phyloP scores from a whole-genome alignment of 92 coral and sea anemone species.

The Epizoanthus fatuus region DNA sequence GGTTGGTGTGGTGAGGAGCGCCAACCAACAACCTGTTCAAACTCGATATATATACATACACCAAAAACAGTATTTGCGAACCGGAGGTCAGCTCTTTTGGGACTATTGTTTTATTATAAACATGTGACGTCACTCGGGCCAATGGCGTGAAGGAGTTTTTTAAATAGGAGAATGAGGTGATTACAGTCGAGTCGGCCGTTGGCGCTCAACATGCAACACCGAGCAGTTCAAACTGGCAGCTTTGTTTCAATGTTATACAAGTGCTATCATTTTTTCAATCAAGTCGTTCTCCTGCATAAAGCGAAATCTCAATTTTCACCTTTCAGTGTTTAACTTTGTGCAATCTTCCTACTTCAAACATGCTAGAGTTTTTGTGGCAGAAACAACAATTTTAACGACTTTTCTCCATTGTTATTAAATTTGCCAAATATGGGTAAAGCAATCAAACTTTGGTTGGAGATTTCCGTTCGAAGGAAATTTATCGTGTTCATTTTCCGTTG shows the following conservation, averaged over 20 bases:
- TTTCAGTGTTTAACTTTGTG: neutral
- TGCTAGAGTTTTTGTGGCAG: slow-evolving; percentile 1
- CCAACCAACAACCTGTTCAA: neutral
- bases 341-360: slow-evolving; percentile 13
- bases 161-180: slow-evolving; percentile 75
- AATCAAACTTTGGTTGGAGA: slow-evolving; percentile 83
- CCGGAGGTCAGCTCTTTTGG: slow-evolving; percentile 87
- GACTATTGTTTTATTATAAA: slow-evolving; percentile 85
- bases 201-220: slow-evolving; percentile 67
- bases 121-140: slow-evolving; percentile 89
- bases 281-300: neutral
- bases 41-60: slow-evolving; percentile 41
- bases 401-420: slow-evolving; percentile 75
- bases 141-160: slow-evolving; percentile 65
- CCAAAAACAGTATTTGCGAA: slow-evolving; percentile 63
- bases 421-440: slow-evolving; percentile 88
- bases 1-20: slow-evolving; percentile 16
- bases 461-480: slow-evolving; percentile 96
- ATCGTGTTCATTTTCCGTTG: slow-evolving; percentile 86
- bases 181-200: slow-evolving; percentile 80
- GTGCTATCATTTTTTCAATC: slow-evolving; percentile 25
- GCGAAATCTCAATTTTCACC: neutral
- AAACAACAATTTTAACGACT: slow-evolving; percentile 58
- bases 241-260: slow-evolving; percentile 65
- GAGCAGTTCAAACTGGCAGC: slow-evolving; percentile 62